Base-by-base conservation (phyloP, 37 sponge, comb jelly and placozoan species). In the Cliona cf. orientalis region DNA sequence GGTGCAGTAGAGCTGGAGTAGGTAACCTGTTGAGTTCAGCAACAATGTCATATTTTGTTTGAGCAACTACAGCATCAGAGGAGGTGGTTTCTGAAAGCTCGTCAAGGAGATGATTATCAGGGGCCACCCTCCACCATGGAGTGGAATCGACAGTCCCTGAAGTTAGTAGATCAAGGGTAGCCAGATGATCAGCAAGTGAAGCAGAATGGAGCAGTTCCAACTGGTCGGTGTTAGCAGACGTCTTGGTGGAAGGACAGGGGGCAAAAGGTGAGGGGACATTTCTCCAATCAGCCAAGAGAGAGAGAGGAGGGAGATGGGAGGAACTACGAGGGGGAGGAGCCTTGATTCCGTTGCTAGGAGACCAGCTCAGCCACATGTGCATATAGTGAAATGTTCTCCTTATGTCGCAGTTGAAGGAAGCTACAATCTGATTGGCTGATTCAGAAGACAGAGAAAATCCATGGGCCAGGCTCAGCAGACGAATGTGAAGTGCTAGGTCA, bases 391-490 rank as follows among this genome's bases (percentile, higher is more conserved):
- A 69, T 19, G 41, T 5, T 25, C 49, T 23, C 21, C 81, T 23
- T 1, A 80, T 53, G 53, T 80, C 81, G 38, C 60, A 42, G 5
- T 56, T 28, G 1, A 80, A 43, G 1, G 22, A 55, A 44, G 25
- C 70, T 70, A 61, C 42, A 4, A 80, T 57, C 61, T 80, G 71
- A 57, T 66, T 67, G 61, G 81, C 81, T 35, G 42, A 58, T 7
- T 68, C 71, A 28, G 58, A 38, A 6, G 81, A 6, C 71, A 80
- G 7, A 25, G 69, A 60, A 70, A 7, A 29, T 40, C 35, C 71
- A 70, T 69, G 71, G 35, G 71, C 46, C 42, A 80, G 42, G 2
- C 58, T 56, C 37, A 80, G 71, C 60, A 70, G 60, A 41, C 70
- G 81, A 17, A 33, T 21, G 35, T 80, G 70, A 38, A 80, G 40